These are phyloP conservation scores for Serripes groenlandicus DNA, from an alignment of 2,888 invertebrate genomes.

Conservation along the genomic window DNA sequence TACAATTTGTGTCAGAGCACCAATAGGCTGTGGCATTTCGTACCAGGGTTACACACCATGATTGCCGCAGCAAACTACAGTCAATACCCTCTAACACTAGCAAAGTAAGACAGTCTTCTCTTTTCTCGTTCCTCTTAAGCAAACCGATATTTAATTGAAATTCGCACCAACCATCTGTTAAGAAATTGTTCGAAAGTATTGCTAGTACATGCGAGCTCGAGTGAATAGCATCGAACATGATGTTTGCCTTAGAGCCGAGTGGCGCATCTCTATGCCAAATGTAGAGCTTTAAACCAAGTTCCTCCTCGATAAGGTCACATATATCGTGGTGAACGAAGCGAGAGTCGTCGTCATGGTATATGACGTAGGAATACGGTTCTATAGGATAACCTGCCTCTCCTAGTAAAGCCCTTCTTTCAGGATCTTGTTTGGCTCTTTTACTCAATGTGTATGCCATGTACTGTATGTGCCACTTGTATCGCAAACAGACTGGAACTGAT, in stretches of 20 bases:
- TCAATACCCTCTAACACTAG: slow-evolving; percentile 41
- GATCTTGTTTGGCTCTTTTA: not conserved
- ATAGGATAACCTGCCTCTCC: not conserved
- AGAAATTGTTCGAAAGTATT: slow-evolving; percentile 54
- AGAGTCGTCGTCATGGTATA: slow-evolving; percentile 26
- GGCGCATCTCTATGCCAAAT: slow-evolving; percentile 26
- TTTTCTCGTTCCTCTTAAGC: slow-evolving; percentile 29
- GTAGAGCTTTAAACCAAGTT: slow-evolving; percentile 18
- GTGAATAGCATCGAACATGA: slow-evolving; percentile 51
- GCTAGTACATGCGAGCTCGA: slow-evolving; percentile 45
- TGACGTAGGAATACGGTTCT: slow-evolving; percentile 23
- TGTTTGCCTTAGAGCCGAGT: slow-evolving; percentile 26
- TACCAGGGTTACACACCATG: slow-evolving; percentile 38
- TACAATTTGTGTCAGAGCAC: slow-evolving; percentile 19
- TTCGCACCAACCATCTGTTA: slow-evolving; percentile 60
- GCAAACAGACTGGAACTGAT: not conserved
- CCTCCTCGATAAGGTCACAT: slow-evolving; percentile 4
- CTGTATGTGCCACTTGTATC: slow-evolving; percentile 29
- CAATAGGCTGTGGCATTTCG: slow-evolving; percentile 28
- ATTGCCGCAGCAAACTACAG: slow-evolving; percentile 8
- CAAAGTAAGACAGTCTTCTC: slow-evolving; percentile 33
- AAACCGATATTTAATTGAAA: slow-evolving; percentile 56
- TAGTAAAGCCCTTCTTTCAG: not conserved
- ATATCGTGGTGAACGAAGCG: slow-evolving; percentile 13
- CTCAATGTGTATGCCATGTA: slow-evolving; percentile 24